These are phyloP conservation scores for Drosophila melanosoma DNA, from an alignment of 2,888 invertebrate species.

Conservation along the genomic window DNA sequence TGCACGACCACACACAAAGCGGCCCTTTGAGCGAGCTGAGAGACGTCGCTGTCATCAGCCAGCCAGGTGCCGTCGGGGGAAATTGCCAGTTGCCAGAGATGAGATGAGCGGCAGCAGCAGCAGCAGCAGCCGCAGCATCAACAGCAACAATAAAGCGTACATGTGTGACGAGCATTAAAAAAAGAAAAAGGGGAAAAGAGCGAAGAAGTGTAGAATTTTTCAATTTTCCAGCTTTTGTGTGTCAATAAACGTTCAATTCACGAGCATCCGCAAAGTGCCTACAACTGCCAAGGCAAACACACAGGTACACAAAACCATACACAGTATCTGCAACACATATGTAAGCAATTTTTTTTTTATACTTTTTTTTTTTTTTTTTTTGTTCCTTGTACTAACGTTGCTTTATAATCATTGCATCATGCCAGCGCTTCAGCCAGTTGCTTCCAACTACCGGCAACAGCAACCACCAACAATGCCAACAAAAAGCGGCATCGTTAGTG, in stretches of 20 bases:
- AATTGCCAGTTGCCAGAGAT: slow-evolving; percentile 59
- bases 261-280: slow-evolving; percentile 78
- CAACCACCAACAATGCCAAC: slow-evolving; percentile 59
- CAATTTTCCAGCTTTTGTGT: slow-evolving; percentile 80
- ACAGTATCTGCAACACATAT: slow-evolving; percentile 23
- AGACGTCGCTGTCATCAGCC: slow-evolving; percentile 52
- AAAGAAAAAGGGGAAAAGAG: slow-evolving; percentile 11
- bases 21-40: slow-evolving; percentile 66
- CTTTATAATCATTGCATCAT: slow-evolving; percentile 73
- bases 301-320: slow-evolving; percentile 3
- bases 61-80: slow-evolving; percentile 44
- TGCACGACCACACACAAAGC: slow-evolving; percentile 68
- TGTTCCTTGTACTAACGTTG: slow-evolving; percentile 48
- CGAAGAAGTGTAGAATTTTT: slow-evolving; percentile 71
- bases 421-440: slow-evolving; percentile 24
- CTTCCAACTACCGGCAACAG: slow-evolving; percentile 30
- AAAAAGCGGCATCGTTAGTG: slow-evolving; percentile 72
- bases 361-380: neutral
- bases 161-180: slow-evolving; percentile 64
- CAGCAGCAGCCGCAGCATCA: slow-evolving; percentile 11
- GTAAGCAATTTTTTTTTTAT: slow-evolving; percentile 39
- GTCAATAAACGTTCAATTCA: slow-evolving; percentile 81
- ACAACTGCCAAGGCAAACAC: slow-evolving; percentile 67
- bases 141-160: slow-evolving; percentile 32
- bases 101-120: neutral